Base-by-base conservation (phyloP, 2,888 invertebrate species). In the Crioceris asparagi region DNA sequence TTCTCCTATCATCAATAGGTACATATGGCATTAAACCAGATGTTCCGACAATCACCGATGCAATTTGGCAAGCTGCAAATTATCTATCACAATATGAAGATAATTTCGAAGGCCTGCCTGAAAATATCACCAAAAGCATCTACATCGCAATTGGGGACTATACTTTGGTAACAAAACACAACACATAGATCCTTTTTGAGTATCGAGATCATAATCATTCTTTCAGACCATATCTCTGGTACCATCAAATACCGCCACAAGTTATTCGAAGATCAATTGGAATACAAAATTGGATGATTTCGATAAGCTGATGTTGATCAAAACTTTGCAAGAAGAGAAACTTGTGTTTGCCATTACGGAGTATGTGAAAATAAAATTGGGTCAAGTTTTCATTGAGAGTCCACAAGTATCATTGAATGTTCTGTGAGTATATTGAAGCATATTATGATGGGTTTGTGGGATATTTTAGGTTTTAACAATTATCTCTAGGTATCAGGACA, bases 231-330 rank as follows among this genome's bases (percentile, higher is more conserved):
- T 81, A 52, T 68, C 74, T 56, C 53, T 81, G 36, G 62, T 74
- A 47, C 62, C 54, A 4, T n/a, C n/a, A n/a, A n/a, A n/a, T n/a
- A 55, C 51, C 7, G 17, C 44, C 1, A 31, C 23, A 14, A n/a
- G 6, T 4, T 47, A 47, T 29, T 25, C 5, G 1, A 27, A 12
- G 6, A 50, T 59, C 3, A 54, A 75, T 23, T 90, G 86, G 87
- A 61, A 86, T 57, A 55, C 57, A 1, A 65, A 60, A 10, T 59
- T 91, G 14, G 69, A 67, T 2, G 64, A 75, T 37, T 87, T 90
- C 58, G 83, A 88, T 54, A 90, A 88, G 60, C 66, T 92, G 7
- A 76, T 91, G 72, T 60, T 91, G 19, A 58, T 91, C 2, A 83
- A 82, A 61, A 70, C 76, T 17, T 69, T 90, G 32, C 77, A 76